Conservation (phyloP, 2,888 invertebrate species). For the Leucophenga montana region DNA sequence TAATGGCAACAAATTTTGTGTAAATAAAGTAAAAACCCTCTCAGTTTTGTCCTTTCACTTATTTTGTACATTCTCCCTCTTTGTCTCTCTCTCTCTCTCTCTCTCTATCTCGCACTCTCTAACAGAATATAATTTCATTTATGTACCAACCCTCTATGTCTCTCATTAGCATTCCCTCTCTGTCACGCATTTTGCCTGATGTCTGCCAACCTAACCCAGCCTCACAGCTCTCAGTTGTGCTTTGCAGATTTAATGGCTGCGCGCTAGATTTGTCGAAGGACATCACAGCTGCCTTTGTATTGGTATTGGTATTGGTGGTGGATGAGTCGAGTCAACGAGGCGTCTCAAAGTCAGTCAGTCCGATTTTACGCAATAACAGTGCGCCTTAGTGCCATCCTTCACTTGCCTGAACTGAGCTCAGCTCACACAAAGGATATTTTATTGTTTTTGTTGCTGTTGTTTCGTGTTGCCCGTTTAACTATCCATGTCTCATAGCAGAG, state of each 20-base stretch:
- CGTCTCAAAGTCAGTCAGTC: no score
- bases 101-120: slow-evolving; percentile 34
- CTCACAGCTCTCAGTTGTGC: slow-evolving; percentile 37
- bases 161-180: slow-evolving; percentile 41
- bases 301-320: slow-evolving; percentile 2
- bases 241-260: slow-evolving; percentile 61
- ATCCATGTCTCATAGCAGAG: background rate
- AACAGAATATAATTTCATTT: slow-evolving; percentile 6
- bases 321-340: background rate
- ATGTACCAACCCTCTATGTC: slow-evolving; percentile 17
- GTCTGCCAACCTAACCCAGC: background rate
- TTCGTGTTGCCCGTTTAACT: background rate
- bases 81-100: slow-evolving; percentile 17
- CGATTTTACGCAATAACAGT: background rate
- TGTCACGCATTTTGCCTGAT: background rate
- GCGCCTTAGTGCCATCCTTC: background rate
- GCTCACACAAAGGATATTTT: no score
- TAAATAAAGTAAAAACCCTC: slow-evolving; percentile 56
- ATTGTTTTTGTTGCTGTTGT: background rate
- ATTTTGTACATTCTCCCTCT: slow-evolving; percentile 15
- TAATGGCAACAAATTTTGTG: slow-evolving; percentile 66
- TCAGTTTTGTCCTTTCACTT: slow-evolving; percentile 13
- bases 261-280: slow-evolving; percentile 31
- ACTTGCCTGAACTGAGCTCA: no score
- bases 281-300: background rate